Percentiles rank a stretch among this genome's conserved stretches.
These are phyloP conservation scores for Taphrorychus bicolor DNA, from an alignment of 2,888 invertebrate species.

Conservation along the genomic window DNA sequence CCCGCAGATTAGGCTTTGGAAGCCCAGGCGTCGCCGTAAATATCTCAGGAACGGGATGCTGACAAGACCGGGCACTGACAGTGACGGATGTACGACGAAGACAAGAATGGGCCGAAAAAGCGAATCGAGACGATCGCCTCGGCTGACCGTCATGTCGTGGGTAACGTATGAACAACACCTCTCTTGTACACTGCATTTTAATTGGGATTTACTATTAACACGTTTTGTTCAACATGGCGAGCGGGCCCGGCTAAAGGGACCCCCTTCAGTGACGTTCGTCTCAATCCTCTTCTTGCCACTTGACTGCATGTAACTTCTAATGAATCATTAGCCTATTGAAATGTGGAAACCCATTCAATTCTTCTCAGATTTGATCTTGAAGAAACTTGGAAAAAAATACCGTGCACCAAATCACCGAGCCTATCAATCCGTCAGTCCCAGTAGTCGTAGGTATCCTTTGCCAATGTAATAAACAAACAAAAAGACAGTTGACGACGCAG, in stretches of 20 bases:
- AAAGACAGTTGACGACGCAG: conserved; percentile 35
- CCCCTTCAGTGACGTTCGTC: conserved; percentile 33
- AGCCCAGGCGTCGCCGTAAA: conserved; percentile 32
- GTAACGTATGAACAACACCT: conserved; percentile 42
- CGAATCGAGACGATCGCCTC: conserved; percentile 14
- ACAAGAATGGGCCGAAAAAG: conserved; percentile 38
- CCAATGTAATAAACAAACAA: conserved; percentile 30
- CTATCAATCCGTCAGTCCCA: conserved; percentile 36
- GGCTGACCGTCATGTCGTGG: conserved; percentile 30
- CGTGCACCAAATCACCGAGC: conserved; percentile 20
- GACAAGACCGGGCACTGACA: conserved; percentile 37
- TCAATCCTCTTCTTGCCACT: neutral
- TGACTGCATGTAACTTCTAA: neutral
- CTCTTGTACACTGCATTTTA: conserved; percentile 39
- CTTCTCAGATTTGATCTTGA: neutral
- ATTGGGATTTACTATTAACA: conserved; percentile 43
- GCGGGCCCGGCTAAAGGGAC: conserved; percentile 28
- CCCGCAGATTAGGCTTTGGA: neutral
- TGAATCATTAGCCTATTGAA: neutral
- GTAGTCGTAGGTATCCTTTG: conserved; percentile 31
- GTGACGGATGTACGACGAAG: conserved; percentile 33
- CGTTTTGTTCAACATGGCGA: conserved; percentile 36
- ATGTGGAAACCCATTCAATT: neutral
- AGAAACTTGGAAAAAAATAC: conserved; percentile 8
- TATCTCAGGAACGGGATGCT: conserved; percentile 29